phyloP scores from a whole-genome alignment of 2,888 invertebrate species.

The Cephonodes hylas region DNA sequence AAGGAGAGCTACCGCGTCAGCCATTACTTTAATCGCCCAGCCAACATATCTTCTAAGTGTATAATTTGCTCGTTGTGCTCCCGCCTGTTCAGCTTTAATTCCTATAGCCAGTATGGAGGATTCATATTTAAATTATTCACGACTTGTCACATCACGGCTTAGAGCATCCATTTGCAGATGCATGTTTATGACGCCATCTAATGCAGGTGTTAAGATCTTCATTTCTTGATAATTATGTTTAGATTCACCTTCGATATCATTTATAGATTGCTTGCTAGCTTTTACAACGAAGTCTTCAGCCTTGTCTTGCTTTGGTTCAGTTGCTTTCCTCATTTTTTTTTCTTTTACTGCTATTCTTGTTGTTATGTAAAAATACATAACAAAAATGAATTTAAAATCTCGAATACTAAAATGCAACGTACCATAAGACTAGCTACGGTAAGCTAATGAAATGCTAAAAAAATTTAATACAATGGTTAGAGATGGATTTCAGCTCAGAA shows the following conservation, averaged over 20 bases:
- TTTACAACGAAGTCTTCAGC: background rate
- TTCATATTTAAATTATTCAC: slow-evolving; percentile 14
- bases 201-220: background rate
- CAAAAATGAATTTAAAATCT: too few species aligned
- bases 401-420: too few species aligned
- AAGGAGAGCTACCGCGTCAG: slow-evolving; percentile 3
- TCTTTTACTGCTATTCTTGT: too few species aligned
- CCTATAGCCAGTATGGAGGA: slow-evolving; percentile 2
- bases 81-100: slow-evolving; percentile 18
- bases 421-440: too few species aligned
- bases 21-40: slow-evolving; percentile 24
- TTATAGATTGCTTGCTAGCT: too few species aligned
- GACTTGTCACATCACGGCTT: slow-evolving; percentile 12
- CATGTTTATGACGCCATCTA: background rate
- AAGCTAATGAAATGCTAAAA: too few species aligned
- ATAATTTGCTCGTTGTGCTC: slow-evolving; percentile 22
- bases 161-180: background rate
- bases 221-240: background rate
- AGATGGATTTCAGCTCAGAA: too few species aligned
- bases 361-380: too few species aligned
- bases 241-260: background rate
- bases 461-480: too few species aligned
- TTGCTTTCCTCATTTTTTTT: too few species aligned
- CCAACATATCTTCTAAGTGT: slow-evolving; percentile 19
- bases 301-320: too few species aligned